Evolutionary conservation across 2,797 vertebrate genomes (phyloP), one percentile per base, ranked within the genome.

Genomic region (Pseudochaenichthys georgianus): DNA sequence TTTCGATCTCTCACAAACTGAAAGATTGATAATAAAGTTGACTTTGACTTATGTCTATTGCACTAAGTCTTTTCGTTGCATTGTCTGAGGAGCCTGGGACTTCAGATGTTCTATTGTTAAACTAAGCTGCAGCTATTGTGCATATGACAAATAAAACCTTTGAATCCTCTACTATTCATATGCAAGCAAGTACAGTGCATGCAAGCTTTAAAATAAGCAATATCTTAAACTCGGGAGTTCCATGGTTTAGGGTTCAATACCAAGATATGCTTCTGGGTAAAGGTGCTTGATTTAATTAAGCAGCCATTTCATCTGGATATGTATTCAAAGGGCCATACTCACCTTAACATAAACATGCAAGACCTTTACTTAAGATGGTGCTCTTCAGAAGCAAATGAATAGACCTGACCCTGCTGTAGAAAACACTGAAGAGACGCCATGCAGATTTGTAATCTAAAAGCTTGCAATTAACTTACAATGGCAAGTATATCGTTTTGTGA

Each of bases 231-330:
- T 28, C 23, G 3, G 23, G 3, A 28, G 46, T 21, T 65, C 47
- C 2, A 5, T 11, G 19, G 19, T 16, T 15, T 5, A 31, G 61
- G 31, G 57, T 55, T 15, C 60, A 72, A 66, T 43, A 8, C 19
- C 61, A 34, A 67, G 21, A 57, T 72, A 54, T 61, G 53, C 55
- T 7, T 60, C 16, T 51, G 43, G 48, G 6, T 51, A 21, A 50
- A 55, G 54, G 15, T 28, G 50, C 70, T 31, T 43, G 59, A 52
- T 64, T 41, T 69, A 45, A 81, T 75, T 15, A 19, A 28, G n/a
- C 3, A 16, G 23, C 5, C 13, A 10, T 23, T 0, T 2, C 1
- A 17, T 53, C 16, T 64, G 64, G 53, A 73, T 68, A 59, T 64
- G 69, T 15, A 69, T 47, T 13, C 9, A 38, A n/a, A 51, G 16